These are phyloP conservation scores for Alectura lathami DNA, from an alignment of 2,113 vertebrate species.

Conservation along the genomic window DNA sequence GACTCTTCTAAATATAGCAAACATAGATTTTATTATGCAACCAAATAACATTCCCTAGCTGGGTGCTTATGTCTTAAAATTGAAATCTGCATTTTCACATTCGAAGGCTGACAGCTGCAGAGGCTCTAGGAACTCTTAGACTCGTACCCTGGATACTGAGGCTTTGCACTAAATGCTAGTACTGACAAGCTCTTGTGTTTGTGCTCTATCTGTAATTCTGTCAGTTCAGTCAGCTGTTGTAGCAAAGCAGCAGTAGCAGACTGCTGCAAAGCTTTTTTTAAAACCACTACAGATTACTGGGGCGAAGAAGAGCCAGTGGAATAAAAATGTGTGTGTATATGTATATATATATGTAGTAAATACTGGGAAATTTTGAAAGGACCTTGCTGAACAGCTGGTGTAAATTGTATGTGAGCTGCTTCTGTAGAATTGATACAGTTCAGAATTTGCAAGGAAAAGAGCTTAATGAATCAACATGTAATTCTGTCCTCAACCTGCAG, in stretches of 20 bases:
- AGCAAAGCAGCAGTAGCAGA: not conserved
- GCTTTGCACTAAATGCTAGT: slow-evolving; percentile 38
- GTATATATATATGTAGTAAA: not conserved
- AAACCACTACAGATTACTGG: not conserved
- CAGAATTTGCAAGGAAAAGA: not conserved
- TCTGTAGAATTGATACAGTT: not conserved
- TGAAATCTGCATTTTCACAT: slow-evolving; percentile 26
- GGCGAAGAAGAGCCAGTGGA: not conserved
- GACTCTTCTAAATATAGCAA: slow-evolving; percentile 37
- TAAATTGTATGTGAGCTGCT: not conserved
- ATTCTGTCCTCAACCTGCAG: not conserved
- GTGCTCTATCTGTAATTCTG: not conserved
- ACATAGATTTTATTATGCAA: slow-evolving; percentile 35
- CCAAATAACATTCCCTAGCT: slow-evolving; percentile 28
- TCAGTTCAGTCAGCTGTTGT: not conserved
- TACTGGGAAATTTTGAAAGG: not conserved
- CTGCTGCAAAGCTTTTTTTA: slow-evolving; percentile 14
- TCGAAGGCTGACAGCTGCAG: slow-evolving; percentile 53
- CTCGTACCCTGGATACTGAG: not conserved
- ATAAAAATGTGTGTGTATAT: not conserved
- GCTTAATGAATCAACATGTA: not conserved
- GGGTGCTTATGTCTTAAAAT: slow-evolving; percentile 37
- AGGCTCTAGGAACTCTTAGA: slow-evolving; percentile 8
- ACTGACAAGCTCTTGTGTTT: slow-evolving; percentile 18
- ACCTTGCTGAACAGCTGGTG: not conserved